Base-by-base conservation (phyloP, 2,888 invertebrate species). In the Scrobipalpa atriplicella region DNA sequence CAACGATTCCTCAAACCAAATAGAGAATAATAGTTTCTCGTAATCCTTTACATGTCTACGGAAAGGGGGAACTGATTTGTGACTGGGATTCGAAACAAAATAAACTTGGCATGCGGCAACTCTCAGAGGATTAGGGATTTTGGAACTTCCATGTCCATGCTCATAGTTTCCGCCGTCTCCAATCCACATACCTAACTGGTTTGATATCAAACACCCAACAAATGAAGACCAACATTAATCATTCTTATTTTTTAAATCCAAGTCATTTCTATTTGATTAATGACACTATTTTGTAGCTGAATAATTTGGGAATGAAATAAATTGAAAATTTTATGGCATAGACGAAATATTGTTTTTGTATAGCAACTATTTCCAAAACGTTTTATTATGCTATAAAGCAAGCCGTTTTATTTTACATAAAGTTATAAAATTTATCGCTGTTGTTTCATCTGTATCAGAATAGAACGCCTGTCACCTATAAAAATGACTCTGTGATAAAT, bases 41-140 rank as follows among this genome's bases (percentile, higher is more conserved):
- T 87, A 87, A 88, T 87, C 87, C 86, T 83, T 83, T 81, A 82
- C 78, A 79, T 76, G 78, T 81, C 77, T 77, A 77, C 84, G 80
- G 83, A 77, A 79, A 79, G 77, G 78, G 80, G 68, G 73, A 75
- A 78, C 75, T 79, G 81, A 85, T 85, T 83, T 83, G 83, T 86
- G 79, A 75, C 75, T 72, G 75, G 81, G 79, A 79, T 81, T 83
- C 80, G 71, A 75, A 78, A 80, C 76, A 75, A 80, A 80, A 78
- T 80, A 78, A 76, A 76, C 74, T 77, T 73, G 75, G 78, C 71
- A 70, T 74, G 74, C 72, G 74, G 72, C 69, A 71, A 72, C 74
- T 77, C 72, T 73, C 73, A 72, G 70, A 72, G 72, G 75, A 73
- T 75, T 75, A 75, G 65, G 68, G 74, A 73, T 71, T 76, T 72